phyloP scores from a whole-genome alignment of 2,888 invertebrate genomes.

The Abrostola tripartita region DNA sequence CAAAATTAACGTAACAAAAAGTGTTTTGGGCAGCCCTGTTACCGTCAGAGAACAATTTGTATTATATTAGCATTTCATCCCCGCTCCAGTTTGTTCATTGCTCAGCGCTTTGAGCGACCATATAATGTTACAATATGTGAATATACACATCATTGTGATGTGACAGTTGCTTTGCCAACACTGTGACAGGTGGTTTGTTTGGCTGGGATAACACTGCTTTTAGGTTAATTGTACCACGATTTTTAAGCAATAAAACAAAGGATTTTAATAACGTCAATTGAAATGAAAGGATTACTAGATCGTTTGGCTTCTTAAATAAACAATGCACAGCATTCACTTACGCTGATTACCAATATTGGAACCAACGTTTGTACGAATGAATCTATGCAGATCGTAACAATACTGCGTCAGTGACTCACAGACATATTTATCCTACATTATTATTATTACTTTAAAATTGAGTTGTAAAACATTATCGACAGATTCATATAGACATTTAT shows the following conservation, averaged over 20 bases:
- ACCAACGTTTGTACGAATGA: no score
- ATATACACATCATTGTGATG: constrained; percentile 21
- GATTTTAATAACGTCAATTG: no score
- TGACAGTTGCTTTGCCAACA: constrained; percentile 20
- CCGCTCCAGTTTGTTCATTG: constrained; percentile 26
- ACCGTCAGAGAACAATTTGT: constrained; percentile 41
- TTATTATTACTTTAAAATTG: no score
- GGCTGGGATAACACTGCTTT: constrained; percentile 10
- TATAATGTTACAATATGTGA: constrained; percentile 41
- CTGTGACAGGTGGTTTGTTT: constrained; percentile 22
- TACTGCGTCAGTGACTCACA: no score
- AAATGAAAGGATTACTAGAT: no score
- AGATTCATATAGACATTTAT: no score
- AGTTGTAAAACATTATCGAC: no score
- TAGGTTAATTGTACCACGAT: neutral
- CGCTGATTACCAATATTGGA: no score
- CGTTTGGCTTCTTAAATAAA: no score
- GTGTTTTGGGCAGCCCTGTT: constrained; percentile 33
- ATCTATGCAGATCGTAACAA: no score
- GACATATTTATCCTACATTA: no score
- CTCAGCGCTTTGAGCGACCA: constrained; percentile 23
- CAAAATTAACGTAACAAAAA: neutral
- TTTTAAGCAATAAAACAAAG: constrained; percentile 5
- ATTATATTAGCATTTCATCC: constrained; percentile 51
- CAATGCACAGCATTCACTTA: no score